Evolutionary conservation across 2,113 vertebrate genomes (phyloP).

Genomic region (Pseudopipra pipra): DNA sequence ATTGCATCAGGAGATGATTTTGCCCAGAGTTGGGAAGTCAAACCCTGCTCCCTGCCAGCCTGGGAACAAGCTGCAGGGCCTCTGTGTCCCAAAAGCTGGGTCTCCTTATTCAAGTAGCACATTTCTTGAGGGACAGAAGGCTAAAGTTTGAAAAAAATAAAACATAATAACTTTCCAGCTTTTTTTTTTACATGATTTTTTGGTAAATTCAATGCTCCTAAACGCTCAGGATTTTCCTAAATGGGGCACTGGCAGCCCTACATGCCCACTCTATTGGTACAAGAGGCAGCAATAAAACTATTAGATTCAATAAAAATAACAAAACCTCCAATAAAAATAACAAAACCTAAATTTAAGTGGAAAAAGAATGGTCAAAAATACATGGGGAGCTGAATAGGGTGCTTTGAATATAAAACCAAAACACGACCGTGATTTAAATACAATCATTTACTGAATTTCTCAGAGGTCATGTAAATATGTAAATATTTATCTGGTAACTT

Average conservation of each 20-base stretch:
- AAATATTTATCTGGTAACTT: neutral
- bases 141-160: neutral
- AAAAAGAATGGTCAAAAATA: neutral
- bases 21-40: slow-evolving; percentile 29
- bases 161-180: neutral
- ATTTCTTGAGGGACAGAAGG: neutral
- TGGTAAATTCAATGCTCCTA: too few species aligned
- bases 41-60: neutral
- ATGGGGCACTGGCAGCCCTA: neutral
- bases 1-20: neutral
- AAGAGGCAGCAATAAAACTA: fast-evolving
- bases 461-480: neutral
- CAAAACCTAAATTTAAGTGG: neutral
- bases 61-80: neutral
- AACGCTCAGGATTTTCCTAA: neutral
- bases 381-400: neutral
- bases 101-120: neutral
- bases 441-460: neutral
- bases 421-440: neutral
- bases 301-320: neutral
- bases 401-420: neutral
- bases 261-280: neutral
- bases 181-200: neutral
- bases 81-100: neutral
- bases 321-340: neutral